Percentiles rank a stretch among this genome's conserved stretches.
phyloP scores from a whole-genome alignment of 2,888 invertebrate species.

The Dorcus parallelipipedus region DNA sequence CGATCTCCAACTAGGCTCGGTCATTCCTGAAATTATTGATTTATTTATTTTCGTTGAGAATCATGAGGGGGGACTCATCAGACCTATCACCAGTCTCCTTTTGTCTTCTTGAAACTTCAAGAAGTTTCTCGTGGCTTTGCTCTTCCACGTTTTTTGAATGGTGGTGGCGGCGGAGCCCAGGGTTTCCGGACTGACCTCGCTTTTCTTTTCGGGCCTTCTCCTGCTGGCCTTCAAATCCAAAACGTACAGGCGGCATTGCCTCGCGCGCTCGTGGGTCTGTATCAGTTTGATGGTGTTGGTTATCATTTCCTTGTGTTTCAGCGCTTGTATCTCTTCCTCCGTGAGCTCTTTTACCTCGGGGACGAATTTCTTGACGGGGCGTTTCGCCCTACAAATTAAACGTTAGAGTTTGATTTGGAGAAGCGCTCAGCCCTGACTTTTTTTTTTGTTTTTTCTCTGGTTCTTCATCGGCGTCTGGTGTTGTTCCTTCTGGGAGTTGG shows the following conservation, averaged over 20 bases:
- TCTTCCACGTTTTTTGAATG: slow-evolving; percentile 50
- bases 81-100: slow-evolving; percentile 50
- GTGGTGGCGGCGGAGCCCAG: slow-evolving; percentile 33
- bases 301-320: slow-evolving; percentile 29
- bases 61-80: neutral
- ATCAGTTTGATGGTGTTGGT: slow-evolving; percentile 42
- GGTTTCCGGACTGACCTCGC: slow-evolving; percentile 1
- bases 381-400: neutral
- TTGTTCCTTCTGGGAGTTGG: slow-evolving; percentile 14
- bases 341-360: slow-evolving; percentile 25
- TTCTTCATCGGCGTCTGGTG: slow-evolving; percentile 6
- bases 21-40: slow-evolving; percentile 48
- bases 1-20: slow-evolving; percentile 52
- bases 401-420: too few relatives aligned
- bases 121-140: slow-evolving; percentile 48
- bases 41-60: neutral
- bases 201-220: neutral
- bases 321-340: slow-evolving; percentile 29
- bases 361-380: slow-evolving; percentile 12
- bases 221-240: slow-evolving; percentile 21
- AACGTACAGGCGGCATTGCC: slow-evolving; percentile 42
- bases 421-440: too few relatives aligned
- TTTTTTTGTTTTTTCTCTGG: slow-evolving; percentile 12
- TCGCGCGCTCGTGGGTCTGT: slow-evolving; percentile 51
- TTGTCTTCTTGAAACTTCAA: slow-evolving; percentile 46